Percentiles rank a stretch among this genome's conserved stretches.
Conservation (phyloP, 2,797 vertebrate species). For the Sebastes iracundus region DNA sequence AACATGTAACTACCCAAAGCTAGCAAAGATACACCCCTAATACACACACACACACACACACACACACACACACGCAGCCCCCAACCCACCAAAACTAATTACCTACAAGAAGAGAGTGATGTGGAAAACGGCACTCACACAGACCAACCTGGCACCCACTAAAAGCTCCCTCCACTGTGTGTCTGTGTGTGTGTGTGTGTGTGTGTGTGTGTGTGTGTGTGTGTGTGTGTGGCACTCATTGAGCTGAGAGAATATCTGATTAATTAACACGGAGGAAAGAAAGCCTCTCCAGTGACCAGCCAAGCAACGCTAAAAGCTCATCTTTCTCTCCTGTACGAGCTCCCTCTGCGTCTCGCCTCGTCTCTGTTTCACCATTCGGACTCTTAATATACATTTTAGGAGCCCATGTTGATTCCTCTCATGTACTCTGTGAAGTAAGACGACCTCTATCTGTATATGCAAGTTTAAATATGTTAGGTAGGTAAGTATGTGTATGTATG, state of each 20-base stretch:
- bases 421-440: background rate
- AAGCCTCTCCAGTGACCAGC: conserved; percentile 73
- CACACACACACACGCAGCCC: background rate
- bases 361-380: conserved; percentile 7
- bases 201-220: background rate
- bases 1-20: background rate
- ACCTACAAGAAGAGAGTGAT: conserved; percentile 38
- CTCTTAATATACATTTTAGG: background rate
- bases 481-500: background rate
- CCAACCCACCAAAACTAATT: conserved; percentile 29
- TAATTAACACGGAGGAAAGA: conserved; percentile 73
- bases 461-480: background rate
- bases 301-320: conserved; percentile 75
- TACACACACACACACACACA: background rate
- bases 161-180: conserved; percentile 30
- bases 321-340: conserved; percentile 58
- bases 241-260: conserved; percentile 74
- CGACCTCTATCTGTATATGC: background rate
- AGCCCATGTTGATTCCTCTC: background rate
- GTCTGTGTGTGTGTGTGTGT: conserved; percentile 15
- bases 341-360: conserved; percentile 33
- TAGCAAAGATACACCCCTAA: background rate
- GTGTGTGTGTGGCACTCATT: conserved; percentile 47
- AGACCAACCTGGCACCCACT: conserved; percentile 57
- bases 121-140: conserved; percentile 49